A percentile compares a stretch with the other conserved stretches of the same genome.
These are phyloP conservation scores for Coecobrya sp. DNA, from an alignment of 2,888 invertebrate species.

Conservation along the genomic window DNA sequence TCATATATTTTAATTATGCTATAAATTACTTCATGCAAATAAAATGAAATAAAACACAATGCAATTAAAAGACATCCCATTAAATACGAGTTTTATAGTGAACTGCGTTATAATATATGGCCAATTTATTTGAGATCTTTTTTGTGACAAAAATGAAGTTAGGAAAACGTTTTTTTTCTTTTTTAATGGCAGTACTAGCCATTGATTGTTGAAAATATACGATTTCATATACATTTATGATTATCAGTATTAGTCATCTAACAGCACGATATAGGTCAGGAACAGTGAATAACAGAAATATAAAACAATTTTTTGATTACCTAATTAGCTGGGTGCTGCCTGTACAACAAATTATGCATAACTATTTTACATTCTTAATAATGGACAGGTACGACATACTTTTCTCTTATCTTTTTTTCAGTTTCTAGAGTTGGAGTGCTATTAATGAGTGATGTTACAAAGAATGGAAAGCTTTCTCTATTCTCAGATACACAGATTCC, in stretches of 20 bases:
- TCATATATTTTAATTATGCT: too few species aligned
- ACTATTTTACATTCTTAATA: background rate
- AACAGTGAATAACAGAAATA: background rate
- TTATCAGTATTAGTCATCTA: background rate
- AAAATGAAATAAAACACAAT: background rate
- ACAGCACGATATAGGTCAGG: background rate
- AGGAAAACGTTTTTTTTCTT: background rate
- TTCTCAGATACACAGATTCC: background rate
- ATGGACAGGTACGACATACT: background rate
- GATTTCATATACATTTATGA: background rate
- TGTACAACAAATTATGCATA: background rate
- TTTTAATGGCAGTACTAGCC: too few species aligned
- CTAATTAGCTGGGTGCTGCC: background rate
- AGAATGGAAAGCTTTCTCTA: background rate
- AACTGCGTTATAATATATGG: slow-evolving; percentile 25
- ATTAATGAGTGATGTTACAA: background rate
- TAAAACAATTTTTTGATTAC: background rate
- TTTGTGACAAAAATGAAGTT: slow-evolving; percentile 27
- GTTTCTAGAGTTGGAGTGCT: background rate
- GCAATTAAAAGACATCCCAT: background rate
- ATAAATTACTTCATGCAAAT: too few species aligned
- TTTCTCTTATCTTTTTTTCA: background rate
- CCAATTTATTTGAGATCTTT: slow-evolving; percentile 66
- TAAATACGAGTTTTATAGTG: background rate
- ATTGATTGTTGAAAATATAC: background rate